Evolutionary conservation across 2,888 invertebrate species (phyloP), one percentile per base, ranked within the genome.

Genomic region (Gymnocheta viridis): DNA sequence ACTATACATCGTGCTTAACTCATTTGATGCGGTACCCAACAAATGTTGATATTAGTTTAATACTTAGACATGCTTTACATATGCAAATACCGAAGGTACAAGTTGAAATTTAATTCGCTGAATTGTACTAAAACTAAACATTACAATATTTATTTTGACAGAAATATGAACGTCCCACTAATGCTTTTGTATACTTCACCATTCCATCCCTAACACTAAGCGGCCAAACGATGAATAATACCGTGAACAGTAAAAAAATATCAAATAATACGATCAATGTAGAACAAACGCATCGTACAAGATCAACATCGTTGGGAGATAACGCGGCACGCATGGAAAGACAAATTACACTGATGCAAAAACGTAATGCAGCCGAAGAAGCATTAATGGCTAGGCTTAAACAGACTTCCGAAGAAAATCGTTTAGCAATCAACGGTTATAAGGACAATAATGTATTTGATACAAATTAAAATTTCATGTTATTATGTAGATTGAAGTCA

Each of bases 1-100:
- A 95, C 89, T 95, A 95, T 88, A 94, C 94, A 0, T 93, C 93
- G 2, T 94, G 95, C 87, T 92, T 95, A 73, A 94, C 93, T 32
- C 93, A 93, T 86, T 91, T 96, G 72, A 95, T 96, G 95, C 92
- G 94, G 67, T 95, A 94, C 91, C 95, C 95, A 1, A 93, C 93
- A 9, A 93, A 94, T 66, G 93, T 93, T 24, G 95, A 95, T 88
- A 93, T 95, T 1, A 93, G 93, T 78, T 92, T 93, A 87, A 94
- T 95, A 87, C 93, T 95, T 56, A 93, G 94, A 58, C 93, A 94
- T 88, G 95, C 95, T 0, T 90, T 95, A 5, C 91, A 92, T 85
- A 92, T 93, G 89, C 91, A 91, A 85, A 90, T 91, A 85, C 93
- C 93, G 7, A 89, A 92, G 86, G 91, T 91, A 86, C 0, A 47